Evolutionary conservation across 2,113 vertebrate genomes (phyloP).

Genomic region (Neogale vison): DNA sequence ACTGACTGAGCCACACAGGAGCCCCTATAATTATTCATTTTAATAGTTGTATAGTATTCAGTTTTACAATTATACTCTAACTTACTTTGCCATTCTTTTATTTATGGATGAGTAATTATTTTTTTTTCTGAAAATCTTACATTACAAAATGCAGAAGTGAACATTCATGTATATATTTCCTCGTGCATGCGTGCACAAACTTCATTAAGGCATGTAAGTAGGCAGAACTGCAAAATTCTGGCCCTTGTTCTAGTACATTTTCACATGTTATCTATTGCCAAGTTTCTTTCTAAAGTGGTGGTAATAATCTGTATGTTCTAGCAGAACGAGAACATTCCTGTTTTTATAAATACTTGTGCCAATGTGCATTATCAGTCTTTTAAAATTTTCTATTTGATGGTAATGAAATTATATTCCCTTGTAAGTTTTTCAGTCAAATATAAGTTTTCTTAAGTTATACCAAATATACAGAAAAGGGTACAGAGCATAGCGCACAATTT

Average conservation of each 20-base stretch:
- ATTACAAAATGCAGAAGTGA: neutral
- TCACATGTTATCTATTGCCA: neutral
- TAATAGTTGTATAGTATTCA: neutral
- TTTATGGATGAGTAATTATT: neutral
- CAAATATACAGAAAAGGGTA: neutral
- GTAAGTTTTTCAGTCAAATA: neutral
- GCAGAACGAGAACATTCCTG: neutral
- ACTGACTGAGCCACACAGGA: neutral
- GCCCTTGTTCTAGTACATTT: neutral
- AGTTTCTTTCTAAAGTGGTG: neutral
- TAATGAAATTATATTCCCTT: neutral
- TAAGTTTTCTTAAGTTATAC: neutral
- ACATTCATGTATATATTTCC: neutral
- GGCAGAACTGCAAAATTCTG: neutral
- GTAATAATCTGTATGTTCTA: neutral
- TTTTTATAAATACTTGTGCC: neutral
- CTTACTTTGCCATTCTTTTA: neutral
- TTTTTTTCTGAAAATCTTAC: neutral
- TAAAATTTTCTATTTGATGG: neutral
- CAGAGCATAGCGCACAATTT: neutral
- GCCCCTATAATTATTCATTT: neutral
- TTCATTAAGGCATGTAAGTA: neutral
- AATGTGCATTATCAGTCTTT: neutral
- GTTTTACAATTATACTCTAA: neutral
- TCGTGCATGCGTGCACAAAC: fast-evolving